Base-by-base conservation (phyloP, 2,888 invertebrate genomes). In the Agrochola macilenta region DNA sequence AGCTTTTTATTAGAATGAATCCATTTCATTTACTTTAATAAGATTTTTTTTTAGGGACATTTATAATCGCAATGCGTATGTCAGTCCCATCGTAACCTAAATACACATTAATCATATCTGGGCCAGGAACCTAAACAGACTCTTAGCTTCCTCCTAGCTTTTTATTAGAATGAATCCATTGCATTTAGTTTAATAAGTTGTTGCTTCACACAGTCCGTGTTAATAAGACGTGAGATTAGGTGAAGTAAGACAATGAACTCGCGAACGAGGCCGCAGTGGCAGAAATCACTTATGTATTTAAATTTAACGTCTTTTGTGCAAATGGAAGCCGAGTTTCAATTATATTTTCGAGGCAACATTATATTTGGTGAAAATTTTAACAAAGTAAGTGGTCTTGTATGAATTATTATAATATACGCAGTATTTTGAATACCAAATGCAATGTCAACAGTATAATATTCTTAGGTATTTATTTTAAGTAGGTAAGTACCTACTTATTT, bases 211-310 rank as follows among this genome's bases (percentile, higher is more conserved):
- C 68, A 74, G 65, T 65, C 46, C 76, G 75, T 79, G 72, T 77
- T 84, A 82, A 81, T 84, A 79, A 86, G 75, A 71, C 73, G 57
- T 86, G 81, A 74, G 72, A 84, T 88, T 87, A 87, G 81, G 85
- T 86, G 77, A 85, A 86, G 79, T 79, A 79, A 90, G 88, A 88
- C 89, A 91, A 90, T 89, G 89, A 91, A 90, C 87, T 87, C 83
- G 68, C 46, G 69, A 79, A 84, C 88, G 84, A 92, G 90, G 89
- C 83, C 86, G 83, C 78, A 78, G 77, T 78, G 82, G 85, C 87
- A 89, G 88, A 90, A 90, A 90, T 87, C 68, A 78, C 78, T 70
- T 66, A 58, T 57, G 54, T 84, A 69, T 76, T 79, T 81, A 76
- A 81, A 73, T 76, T 71, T 76, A 78, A 83, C 72, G 69, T 78